Evolutionary conservation across 2,888 invertebrate genomes (phyloP).

Genomic region (Andrena dorsata): DNA sequence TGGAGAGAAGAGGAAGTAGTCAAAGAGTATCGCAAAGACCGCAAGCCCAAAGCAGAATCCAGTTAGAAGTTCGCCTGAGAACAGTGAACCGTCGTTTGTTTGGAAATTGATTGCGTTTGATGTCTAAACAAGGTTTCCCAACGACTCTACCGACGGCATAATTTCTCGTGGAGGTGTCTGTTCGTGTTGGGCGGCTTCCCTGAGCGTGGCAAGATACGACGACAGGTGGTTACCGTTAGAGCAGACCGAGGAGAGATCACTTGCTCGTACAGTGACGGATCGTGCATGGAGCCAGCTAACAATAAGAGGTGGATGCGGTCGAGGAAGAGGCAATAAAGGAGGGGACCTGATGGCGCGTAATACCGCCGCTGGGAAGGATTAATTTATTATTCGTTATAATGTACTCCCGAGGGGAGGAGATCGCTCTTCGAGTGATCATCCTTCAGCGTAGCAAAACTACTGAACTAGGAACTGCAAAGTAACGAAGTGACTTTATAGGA

Average conservation of each 20-base stretch:
- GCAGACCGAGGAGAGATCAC: constrained; percentile 57
- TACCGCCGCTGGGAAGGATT: constrained; percentile 29
- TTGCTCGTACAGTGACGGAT: constrained; percentile 57
- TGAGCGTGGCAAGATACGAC: constrained; percentile 43
- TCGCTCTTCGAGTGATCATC: constrained; percentile 8
- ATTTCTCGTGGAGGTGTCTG: constrained; percentile 39
- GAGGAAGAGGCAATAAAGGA: constrained; percentile 45
- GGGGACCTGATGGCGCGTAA: constrained; percentile 37
- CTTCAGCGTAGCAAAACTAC: constrained; percentile 35
- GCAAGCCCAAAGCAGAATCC: not conserved
- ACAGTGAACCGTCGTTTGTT: constrained; percentile 13
- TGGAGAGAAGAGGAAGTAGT: not conserved
- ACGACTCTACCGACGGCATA: constrained; percentile 28
- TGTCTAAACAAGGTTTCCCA: constrained; percentile 43
- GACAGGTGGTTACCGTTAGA: constrained; percentile 68
- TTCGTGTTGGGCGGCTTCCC: constrained; percentile 36
- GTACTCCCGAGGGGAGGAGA: not conserved
- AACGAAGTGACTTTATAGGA: not conserved
- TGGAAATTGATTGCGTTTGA: constrained; percentile 38
- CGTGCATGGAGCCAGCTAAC: constrained; percentile 34
- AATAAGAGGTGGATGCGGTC: constrained; percentile 41
- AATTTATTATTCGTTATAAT: constrained; percentile 48
- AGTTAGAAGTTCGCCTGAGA: not conserved
- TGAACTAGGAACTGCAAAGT: not conserved
- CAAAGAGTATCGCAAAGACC: not conserved